A percentile compares a stretch with the other conserved stretches of the same genome.
Conservation (phyloP, 2,113 vertebrate genomes). For the Cyprinodon variegatus region DNA sequence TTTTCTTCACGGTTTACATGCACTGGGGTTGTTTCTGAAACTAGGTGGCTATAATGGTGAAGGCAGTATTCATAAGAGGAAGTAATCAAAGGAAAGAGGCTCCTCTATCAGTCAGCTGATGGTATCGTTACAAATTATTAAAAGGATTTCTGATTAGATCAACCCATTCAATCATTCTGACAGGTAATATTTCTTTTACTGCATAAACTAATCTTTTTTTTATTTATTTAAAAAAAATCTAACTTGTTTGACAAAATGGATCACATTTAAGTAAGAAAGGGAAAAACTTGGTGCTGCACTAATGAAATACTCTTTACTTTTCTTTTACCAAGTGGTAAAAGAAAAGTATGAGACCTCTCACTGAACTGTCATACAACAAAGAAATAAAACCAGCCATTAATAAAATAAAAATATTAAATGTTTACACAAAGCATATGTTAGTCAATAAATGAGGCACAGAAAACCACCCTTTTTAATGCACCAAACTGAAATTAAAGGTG, state of each 20-base stretch:
- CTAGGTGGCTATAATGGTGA: constrained; percentile 26
- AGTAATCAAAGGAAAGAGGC: constrained; percentile 15
- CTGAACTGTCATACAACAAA: too few relatives aligned
- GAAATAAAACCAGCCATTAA: too few relatives aligned
- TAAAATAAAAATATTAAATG: too few relatives aligned
- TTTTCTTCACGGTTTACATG: constrained; percentile 13
- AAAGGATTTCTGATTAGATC: constrained; percentile 58
- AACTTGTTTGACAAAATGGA: constrained; percentile 11
- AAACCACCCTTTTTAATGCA: too few relatives aligned
- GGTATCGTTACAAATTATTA: constrained; percentile 56
- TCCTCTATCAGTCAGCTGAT: constrained; percentile 28
- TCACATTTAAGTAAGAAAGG: constrained; percentile 6
- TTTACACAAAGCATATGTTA: too few relatives aligned
- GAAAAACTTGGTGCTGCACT: too few relatives aligned
- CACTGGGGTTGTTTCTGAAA: constrained; percentile 15
- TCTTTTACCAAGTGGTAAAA: too few relatives aligned
- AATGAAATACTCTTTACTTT: too few relatives aligned
- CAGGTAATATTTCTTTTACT: constrained; percentile 31
- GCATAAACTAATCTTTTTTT: constrained; percentile 32
- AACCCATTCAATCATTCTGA: constrained; percentile 55
- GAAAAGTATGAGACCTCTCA: too few relatives aligned
- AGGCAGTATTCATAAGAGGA: constrained; percentile 34
- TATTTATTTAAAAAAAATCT: constrained; percentile 39
- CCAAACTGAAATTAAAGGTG: too few relatives aligned
- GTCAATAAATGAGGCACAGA: too few relatives aligned